These are phyloP conservation scores for Rhinatrema bivittatum DNA, from an alignment of 2,797 vertebrate species.

Conservation along the genomic window DNA sequence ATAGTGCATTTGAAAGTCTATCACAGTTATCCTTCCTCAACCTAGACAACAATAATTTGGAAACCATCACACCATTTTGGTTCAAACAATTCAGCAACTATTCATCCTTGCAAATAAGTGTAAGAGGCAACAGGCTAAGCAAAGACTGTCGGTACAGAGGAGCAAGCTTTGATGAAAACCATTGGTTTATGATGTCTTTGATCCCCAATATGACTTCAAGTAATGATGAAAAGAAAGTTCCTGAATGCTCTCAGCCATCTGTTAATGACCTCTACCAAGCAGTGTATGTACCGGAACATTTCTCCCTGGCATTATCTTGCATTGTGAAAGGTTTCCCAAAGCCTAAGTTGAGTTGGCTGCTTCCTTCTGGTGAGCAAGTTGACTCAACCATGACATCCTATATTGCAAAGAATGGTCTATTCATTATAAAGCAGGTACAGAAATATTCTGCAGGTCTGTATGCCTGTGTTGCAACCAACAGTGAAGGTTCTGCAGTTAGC, in stretches of 20 bases:
- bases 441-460: constrained; percentile 1
- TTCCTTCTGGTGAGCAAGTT: not conserved
- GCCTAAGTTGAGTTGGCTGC: constrained; percentile 9
- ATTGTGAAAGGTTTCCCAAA: not conserved
- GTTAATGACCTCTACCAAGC: constrained; percentile 5
- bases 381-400: not conserved
- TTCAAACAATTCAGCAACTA: constrained; percentile 1
- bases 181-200: constrained; percentile 8
- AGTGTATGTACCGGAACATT: not conserved
- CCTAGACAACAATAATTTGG: constrained; percentile 3
- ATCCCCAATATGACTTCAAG: not conserved
- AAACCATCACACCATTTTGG: constrained; percentile 3
- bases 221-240: not conserved
- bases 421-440: not conserved
- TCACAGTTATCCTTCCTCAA: constrained; percentile 1
- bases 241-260: not conserved
- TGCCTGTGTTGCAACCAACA: constrained; percentile 7
- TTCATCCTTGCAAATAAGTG: not conserved
- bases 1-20: constrained; percentile 8
- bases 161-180: constrained; percentile 1
- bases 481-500: constrained; percentile 6
- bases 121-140: constrained; percentile 10
- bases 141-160: constrained; percentile 8
- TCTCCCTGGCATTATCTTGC: not conserved
- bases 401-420: not conserved